These are phyloP conservation scores for Cladorhizidae sp. DNA, from an alignment of 37 sponge, comb jelly and placozoan species.

Conservation along the genomic window DNA sequence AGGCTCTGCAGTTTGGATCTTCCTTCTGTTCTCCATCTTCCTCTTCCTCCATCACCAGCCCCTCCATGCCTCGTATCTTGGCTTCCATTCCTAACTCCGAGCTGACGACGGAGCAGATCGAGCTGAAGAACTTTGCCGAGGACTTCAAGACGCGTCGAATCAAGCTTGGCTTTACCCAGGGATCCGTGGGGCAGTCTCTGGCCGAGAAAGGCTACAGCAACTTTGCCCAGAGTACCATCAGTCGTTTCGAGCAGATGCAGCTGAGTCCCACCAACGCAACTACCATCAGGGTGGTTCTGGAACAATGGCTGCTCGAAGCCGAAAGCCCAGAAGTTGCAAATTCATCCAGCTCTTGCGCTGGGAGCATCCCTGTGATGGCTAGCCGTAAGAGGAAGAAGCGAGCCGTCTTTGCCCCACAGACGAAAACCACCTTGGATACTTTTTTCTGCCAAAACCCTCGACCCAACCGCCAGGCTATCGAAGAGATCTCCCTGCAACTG, in stretches of 20 bases:
- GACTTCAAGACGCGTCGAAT: slow-evolving; percentile 77
- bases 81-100: slow-evolving; percentile 56
- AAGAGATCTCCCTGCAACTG: slow-evolving; percentile 66
- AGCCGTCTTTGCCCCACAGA: slow-evolving; percentile 77
- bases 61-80: slow-evolving; percentile 19
- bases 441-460: slow-evolving; percentile 67
- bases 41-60: neutral
- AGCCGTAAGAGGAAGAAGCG: slow-evolving; percentile 84
- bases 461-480: slow-evolving; percentile 74
- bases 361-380: neutral
- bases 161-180: slow-evolving; percentile 82
- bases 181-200: slow-evolving; percentile 77
- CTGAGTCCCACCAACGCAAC: slow-evolving; percentile 83
- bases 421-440: slow-evolving; percentile 56
- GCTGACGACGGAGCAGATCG: slow-evolving; percentile 47
- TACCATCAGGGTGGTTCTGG: slow-evolving; percentile 71
- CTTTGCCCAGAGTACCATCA: slow-evolving; percentile 90
- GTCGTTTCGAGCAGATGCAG: slow-evolving; percentile 87
- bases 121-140: slow-evolving; percentile 80
- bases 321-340: slow-evolving; percentile 54
- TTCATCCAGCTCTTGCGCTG: neutral
- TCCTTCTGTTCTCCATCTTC: neutral
- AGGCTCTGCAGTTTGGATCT: neutral
- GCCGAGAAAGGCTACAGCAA: slow-evolving; percentile 82
- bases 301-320: slow-evolving; percentile 67